Evolutionary conservation across 2,797 vertebrate species (phyloP), one percentile per base, ranked within the genome.

Genomic region (Neosilurus mollespiculum): DNA sequence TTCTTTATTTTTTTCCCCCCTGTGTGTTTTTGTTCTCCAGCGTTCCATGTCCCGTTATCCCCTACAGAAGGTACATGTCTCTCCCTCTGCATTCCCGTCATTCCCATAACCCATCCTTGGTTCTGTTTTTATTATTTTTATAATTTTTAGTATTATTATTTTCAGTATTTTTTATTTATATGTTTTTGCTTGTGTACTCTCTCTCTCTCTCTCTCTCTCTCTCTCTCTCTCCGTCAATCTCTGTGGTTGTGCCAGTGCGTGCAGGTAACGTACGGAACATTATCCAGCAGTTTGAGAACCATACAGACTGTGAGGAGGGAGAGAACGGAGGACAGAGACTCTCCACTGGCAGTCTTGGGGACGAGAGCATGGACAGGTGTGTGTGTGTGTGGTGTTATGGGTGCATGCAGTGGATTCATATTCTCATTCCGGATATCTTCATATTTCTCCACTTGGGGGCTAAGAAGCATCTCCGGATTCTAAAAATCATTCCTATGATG

Each of bases 221-320:
- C 20, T 70, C 20, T 56, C 12, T 67, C 24, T 34, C 49, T 77
- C 61, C 69, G 10, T 58, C 53, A 53, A 30, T 76, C n/a, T 70
- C 10, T 59, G 26, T 80, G 62, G 56, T 51, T 18, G n/a, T 49
- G 0, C 10, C 83, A 97, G 97, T 98, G 86, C 96, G 96, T 82
- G 93, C 96, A 0, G 96, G 97, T 83, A 98, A 89, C 0, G 97
- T 98, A 88, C 93, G 93, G 86, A 98, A 96, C 92, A 98, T 98
- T 87, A 98, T 98, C 77, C 96, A 97, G 92, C 97, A 98, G 91
- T 98, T 98, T 90, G 97, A 98, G 93, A 97, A 95, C 88, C 94
- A 93, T 91, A 87, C 91, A 0, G 93, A 93, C 58, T 69, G 85
- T 4, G 94, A 95, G 1, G 96, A 96, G 0, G 89, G 90, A 0